Base-by-base conservation (phyloP, 1,140 invertebrate genomes). In the Bombyx mori region DNA sequence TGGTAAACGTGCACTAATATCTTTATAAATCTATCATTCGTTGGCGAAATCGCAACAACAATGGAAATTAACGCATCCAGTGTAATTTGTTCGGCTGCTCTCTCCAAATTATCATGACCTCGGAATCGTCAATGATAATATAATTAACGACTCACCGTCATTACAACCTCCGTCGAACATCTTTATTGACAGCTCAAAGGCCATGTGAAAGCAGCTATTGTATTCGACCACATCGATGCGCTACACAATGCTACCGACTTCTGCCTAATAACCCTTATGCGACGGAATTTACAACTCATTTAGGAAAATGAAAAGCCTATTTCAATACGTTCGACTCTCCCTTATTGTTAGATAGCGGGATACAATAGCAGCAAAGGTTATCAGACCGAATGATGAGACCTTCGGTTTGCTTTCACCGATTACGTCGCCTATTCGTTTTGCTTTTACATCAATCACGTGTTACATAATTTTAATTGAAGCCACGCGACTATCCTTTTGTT, bases 381-480 rank as follows among this genome's bases (percentile, higher is more conserved):
- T 80, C 74, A 80, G 78, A 81, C 75, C 77, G 78, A 60, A 77
- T 77, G 75, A 80, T 80, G 79, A 75, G 68, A 71, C 65, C 71
- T 76, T 72, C 67, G 68, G 66, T 75, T 71, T 73, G 73, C 81
- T 84, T 82, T 84, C 81, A 78, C 79, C 75, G 46, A 79, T 79
- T 79, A 81, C 61, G 52, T 66, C 42, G 56, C 54, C 63, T 69
- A 66, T 72, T 65, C 56, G 67, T 54, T 57, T 64, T 72, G 65
- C 46, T 62, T 66, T 63, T 61, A 61, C 56, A 60, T 67, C 55
- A 54, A 60, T 64, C 58, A 60, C 53, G 56, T 55, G 60, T 71
- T 74, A 71, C 60, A 63, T 69, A 69, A 69, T 59, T 52, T 54
- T 55, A 35, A 35, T 35, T 35, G 26, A 35, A 35, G 4, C 26